Conservation (phyloP, 2,113 vertebrate genomes). For the Cercopithecus mona region DNA sequence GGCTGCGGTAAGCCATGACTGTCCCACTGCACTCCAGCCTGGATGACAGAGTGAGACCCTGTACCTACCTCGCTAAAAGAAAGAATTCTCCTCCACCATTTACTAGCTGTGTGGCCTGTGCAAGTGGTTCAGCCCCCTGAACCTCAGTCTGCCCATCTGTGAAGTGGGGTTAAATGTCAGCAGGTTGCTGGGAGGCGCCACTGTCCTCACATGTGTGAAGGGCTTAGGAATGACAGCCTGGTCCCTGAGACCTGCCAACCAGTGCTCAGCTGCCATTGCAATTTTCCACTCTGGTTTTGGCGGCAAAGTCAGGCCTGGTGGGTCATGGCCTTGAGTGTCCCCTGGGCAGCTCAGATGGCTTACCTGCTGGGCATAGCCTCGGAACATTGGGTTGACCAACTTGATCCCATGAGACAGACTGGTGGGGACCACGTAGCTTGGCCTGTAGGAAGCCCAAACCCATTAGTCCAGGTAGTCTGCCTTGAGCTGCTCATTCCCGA, state of each 20-base stretch:
- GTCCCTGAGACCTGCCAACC: rapidly evolving
- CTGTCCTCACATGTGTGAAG: rapidly evolving
- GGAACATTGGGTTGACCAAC: slow-evolving; percentile 98
- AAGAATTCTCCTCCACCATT: neutral
- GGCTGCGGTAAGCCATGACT: no score
- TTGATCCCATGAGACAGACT: slow-evolving; percentile 98
- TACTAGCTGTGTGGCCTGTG: neutral
- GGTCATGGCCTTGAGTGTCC: neutral
- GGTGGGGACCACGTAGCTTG: slow-evolving; percentile 97
- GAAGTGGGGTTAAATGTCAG: neutral
- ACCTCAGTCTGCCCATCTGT: neutral
- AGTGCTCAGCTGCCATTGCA: rapidly evolving
- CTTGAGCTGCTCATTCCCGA: rapidly evolving
- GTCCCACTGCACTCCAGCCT: no score
- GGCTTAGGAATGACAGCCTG: neutral
- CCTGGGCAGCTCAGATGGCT: neutral
- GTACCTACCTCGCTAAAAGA: no score
- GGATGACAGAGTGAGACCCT: no score
- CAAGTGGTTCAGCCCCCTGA: rapidly evolving
- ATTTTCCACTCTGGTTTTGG: neutral
- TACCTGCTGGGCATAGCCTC: slow-evolving; percentile 99
- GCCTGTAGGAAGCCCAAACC: slow-evolving; percentile 83
- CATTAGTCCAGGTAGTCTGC: slow-evolving; percentile 6
- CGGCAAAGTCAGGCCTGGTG: neutral
- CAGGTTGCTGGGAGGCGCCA: neutral